These are phyloP conservation scores for Porites divaricata DNA, from an alignment of 92 coral and sea anemone genomes.

Conservation along the genomic window DNA sequence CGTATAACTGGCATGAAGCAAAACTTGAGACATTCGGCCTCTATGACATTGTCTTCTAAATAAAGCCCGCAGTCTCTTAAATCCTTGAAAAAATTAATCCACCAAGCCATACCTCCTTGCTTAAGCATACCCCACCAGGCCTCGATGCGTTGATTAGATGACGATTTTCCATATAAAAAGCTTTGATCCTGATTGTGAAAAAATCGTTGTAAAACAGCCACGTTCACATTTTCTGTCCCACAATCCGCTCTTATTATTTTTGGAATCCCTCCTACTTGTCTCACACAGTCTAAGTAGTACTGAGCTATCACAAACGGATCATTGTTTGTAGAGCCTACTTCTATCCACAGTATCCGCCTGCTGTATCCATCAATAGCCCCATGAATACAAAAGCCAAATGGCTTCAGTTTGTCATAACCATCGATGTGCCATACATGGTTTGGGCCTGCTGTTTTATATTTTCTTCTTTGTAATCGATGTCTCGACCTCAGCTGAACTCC, in stretches of 20 bases:
- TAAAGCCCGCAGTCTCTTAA: conserved; percentile 24
- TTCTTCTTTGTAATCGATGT: conserved; percentile 42
- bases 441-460: conserved; percentile 43
- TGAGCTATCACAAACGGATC: conserved; percentile 5
- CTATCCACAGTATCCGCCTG: conserved; percentile 52
- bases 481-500: conserved; percentile 53
- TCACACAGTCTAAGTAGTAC: conserved; percentile 38
- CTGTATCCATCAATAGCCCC: conserved; percentile 18
- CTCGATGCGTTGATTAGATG: conserved; percentile 38
- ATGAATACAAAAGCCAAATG: conserved; percentile 1
- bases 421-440: conserved; percentile 55
- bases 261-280: conserved; percentile 38
- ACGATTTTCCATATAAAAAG: conserved; percentile 44
- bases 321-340: conserved; percentile 42
- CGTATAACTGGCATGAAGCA: conserved; percentile 33
- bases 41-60: conserved; percentile 9
- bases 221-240: conserved; percentile 50
- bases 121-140: conserved; percentile 41
- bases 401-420: conserved; percentile 39
- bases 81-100: conserved; percentile 40
- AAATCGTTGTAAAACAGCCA: conserved; percentile 27
- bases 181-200: conserved; percentile 34
- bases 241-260: conserved; percentile 30
- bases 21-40: conserved; percentile 37
- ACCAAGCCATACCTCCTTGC: conserved; percentile 17